Conservation (phyloP, 2,888 invertebrate species). For the Nymphalis polychloros region DNA sequence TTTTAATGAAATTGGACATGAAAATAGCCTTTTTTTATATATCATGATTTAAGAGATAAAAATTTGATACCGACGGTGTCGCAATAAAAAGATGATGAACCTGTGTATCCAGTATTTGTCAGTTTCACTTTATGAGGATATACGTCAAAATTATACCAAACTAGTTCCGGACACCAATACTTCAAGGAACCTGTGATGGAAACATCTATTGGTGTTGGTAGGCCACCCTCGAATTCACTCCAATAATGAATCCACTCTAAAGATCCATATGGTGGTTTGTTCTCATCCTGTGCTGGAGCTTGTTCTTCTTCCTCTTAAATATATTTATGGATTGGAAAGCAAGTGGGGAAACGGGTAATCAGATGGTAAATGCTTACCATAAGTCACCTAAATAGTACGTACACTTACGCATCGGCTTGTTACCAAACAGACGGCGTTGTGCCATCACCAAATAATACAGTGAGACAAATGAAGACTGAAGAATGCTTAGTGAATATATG, state of each 20-base stretch:
- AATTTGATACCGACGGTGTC: too few relatives aligned
- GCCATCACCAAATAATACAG: too few relatives aligned
- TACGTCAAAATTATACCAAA: slow-evolving; percentile 82
- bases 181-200: slow-evolving; percentile 65
- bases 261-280: slow-evolving; percentile 54
- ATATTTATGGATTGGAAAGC: neutral
- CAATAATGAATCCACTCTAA: slow-evolving; percentile 64
- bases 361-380: too few relatives aligned
- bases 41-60: too few relatives aligned
- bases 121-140: slow-evolving; percentile 84
- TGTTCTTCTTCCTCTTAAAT: slow-evolving; percentile 49
- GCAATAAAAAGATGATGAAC: slow-evolving; percentile 43
- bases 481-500: too few relatives aligned
- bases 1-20: too few relatives aligned
- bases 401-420: too few relatives aligned
- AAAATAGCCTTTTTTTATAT: too few relatives aligned
- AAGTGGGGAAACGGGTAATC: too few relatives aligned
- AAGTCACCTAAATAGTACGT: too few relatives aligned
- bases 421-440: too few relatives aligned
- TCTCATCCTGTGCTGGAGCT: slow-evolving; percentile 43
- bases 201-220: slow-evolving; percentile 67
- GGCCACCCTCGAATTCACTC: slow-evolving; percentile 59
- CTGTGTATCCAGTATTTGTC: slow-evolving; percentile 85
- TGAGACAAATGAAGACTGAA: too few relatives aligned
- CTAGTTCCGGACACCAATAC: slow-evolving; percentile 72